Base-by-base conservation (phyloP, 2,888 invertebrate genomes). In the Hoplodrina blanda region DNA sequence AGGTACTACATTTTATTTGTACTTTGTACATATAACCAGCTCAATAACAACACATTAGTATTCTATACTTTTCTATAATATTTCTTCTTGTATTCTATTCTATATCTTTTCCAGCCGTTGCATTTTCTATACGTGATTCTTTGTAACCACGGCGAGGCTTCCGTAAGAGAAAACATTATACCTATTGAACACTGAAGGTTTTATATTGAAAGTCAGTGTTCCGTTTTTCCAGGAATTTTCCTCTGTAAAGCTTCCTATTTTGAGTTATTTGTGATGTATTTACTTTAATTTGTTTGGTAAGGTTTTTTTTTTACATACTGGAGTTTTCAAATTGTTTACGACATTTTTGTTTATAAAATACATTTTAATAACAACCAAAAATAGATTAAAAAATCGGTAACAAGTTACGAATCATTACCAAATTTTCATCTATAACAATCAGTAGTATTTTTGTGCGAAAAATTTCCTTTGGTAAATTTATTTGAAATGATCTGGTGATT, bases 41-140 rank as follows among this genome's bases (percentile, higher is more conserved):
- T 44, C 19, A 30, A 4, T 44, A 73, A 30, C 25, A 55, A 25
- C 68, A 37, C 59, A 13, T 74, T 67, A 19, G 49, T 68, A 67
- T 74, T 60, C 68, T 15, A 15, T 19, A n/a, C 20, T 54, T 49
- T 49, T n/a, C 50, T 62, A 20, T 41, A 61, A 20, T 41, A 61
- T 69, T 52, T 25, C 11, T 49, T 52, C 4, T 53, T 53, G 11
- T 20, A 20, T 20, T 20, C 8, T 61, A 52, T 52, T 52, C 10
- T 61, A 50, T 54, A n/a, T 30, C 56, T 70, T 60, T 76, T 50
- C 30, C 25, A 76, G 41, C 63, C 63, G 60, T 75, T 75, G 33
- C 63, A 63, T 70, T 76, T 70, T 60, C 46, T 76, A 30, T 63
- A 76, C 76, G 76, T 76, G 76, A 15, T 20, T 70, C 59, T 70